phyloP scores from a whole-genome alignment of 2,113 vertebrate genomes.

The Calypte anna region DNA sequence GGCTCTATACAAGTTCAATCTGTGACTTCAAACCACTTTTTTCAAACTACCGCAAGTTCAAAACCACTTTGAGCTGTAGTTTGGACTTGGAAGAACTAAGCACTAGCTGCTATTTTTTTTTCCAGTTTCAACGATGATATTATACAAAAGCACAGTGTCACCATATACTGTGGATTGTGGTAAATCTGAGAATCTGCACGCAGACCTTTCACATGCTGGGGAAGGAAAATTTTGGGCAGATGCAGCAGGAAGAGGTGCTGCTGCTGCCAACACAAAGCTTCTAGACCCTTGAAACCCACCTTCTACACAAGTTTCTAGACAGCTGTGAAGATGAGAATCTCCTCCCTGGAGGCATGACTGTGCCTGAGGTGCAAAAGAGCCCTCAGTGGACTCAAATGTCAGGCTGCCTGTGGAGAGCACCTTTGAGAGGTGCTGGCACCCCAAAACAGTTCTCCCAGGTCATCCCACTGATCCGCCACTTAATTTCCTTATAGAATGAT shows the following conservation, averaged over 20 bases:
- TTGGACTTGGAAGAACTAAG: not conserved
- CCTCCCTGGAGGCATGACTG: not conserved
- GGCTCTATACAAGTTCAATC: not conserved
- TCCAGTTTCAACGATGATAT: not conserved
- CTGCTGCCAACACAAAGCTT: not conserved
- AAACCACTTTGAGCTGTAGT: not conserved
- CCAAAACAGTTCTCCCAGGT: not conserved
- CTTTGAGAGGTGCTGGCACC: not conserved
- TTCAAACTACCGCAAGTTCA: not conserved
- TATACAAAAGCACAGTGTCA: not conserved
- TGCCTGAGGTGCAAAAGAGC: not conserved
- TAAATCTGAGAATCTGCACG: not conserved
- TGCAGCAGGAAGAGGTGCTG: not conserved
- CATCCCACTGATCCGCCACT: not conserved
- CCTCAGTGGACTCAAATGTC: not conserved
- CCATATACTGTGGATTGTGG: not conserved
- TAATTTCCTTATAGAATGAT: not conserved
- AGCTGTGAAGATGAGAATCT: not conserved
- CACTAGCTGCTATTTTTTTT: not conserved
- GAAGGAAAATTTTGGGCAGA: not conserved
- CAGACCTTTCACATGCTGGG: rapidly evolving
- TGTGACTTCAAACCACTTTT: not conserved
- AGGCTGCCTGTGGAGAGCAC: not conserved
- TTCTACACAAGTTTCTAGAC: not conserved
- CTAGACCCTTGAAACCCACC: not conserved